Evolutionary conservation across 2,888 invertebrate genomes (phyloP).

Genomic region (Acleris laterana): DNA sequence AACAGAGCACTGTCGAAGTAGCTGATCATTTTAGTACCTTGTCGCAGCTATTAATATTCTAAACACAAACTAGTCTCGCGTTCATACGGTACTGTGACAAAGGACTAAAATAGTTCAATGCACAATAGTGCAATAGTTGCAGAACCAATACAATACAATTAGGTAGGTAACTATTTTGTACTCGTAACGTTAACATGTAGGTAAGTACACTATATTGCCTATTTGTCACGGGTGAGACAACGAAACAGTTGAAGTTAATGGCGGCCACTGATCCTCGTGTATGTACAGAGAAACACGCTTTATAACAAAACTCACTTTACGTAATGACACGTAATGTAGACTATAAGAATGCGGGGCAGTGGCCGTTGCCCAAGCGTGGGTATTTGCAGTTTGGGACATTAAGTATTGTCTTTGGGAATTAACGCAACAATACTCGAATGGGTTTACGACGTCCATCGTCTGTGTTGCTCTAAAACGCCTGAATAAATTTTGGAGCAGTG

Average conservation of each 20-base stretch:
- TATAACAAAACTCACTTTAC: constrained; percentile 38
- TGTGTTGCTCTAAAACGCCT: constrained; percentile 6
- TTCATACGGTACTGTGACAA: background rate
- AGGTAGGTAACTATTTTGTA: background rate
- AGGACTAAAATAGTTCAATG: background rate
- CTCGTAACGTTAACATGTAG: too few relatives aligned
- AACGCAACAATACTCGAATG: constrained; percentile 40
- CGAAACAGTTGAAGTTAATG: constrained; percentile 9
- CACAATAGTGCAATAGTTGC: background rate
- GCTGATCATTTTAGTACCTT: too few relatives aligned
- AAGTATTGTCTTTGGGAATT: constrained; percentile 27
- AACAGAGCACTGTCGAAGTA: too few relatives aligned
- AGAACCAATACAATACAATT: background rate
- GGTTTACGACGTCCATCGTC: too few relatives aligned
- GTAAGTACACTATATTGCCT: background rate
- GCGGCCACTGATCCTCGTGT: background rate
- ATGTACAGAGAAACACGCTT: constrained; percentile 15
- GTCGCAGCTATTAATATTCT: too few relatives aligned
- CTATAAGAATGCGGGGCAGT: constrained; percentile 50
- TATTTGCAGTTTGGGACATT: constrained; percentile 47
- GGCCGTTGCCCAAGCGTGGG: constrained; percentile 49
- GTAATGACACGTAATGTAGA: constrained; percentile 41
- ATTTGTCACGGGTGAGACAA: constrained; percentile 10
- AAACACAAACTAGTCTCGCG: too few relatives aligned
- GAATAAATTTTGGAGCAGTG: constrained; percentile 3